Base-by-base conservation (phyloP, 2,888 invertebrate genomes). In the Caenorhabditis sp. region DNA sequence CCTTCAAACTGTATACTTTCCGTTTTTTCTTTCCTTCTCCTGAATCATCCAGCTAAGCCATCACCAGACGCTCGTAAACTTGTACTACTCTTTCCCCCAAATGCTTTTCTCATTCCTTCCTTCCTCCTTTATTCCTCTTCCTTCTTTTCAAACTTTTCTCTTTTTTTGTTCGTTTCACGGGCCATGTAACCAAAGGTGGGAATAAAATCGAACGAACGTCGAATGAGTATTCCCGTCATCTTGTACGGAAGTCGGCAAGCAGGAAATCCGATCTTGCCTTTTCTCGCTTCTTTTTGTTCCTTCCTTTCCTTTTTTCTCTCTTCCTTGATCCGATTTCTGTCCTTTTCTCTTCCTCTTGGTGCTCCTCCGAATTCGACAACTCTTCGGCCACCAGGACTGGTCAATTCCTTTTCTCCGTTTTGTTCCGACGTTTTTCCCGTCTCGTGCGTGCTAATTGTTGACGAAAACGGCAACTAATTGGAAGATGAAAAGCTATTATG, bases 1-100 rank as follows among this genome's bases (percentile, higher is more conserved):
- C 58, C n/a, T n/a, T 56, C 60, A 44, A 61, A 67, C 67, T 76
- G 76, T 76, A 76, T 67, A 76, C 76, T 67, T 61, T 76, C 60
- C 61, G 37, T 18, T 61, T 76, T 67, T 65, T 64, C 26, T 76
- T 67, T 65, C 58, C 26, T 26, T 44, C 55, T 47, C 65, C 53
- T 76, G 76, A 76, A 51, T 76, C 67, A 76, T 58, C 50, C 53
- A 1, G 15, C 40, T 74, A 50, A 67, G 55, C 65, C 20, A 44
- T 60, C 60, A 35, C 32, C 11, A 56, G 53, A 72, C 55, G 64
- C 62, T 71, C 71, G 71, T 72, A 72, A 64, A 72, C 64, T 76
- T 61, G 60, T 67, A 67, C 53, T 40, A 67, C 47, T 56, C 37
- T 15, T 22, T 13, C 50, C n/a, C n/a, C 32, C 58, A 28, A 55